Conservation (phyloP, 2,888 invertebrate genomes). For the Rhamphomyia laevipes region DNA sequence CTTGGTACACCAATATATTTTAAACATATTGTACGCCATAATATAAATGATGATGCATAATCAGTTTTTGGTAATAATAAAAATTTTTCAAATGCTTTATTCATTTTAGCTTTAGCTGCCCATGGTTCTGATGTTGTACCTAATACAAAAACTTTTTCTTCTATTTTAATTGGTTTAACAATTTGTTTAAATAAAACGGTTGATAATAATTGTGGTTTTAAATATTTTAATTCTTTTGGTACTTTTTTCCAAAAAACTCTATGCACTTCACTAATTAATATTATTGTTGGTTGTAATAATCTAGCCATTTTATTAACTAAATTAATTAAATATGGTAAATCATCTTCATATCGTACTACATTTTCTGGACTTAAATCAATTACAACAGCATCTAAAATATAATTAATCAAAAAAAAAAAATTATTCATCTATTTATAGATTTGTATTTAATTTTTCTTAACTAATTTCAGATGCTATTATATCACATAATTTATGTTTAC, state of each 20-base stretch:
- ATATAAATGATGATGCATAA: constrained; percentile 29
- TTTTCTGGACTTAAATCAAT: constrained; percentile 55
- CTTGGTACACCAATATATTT: constrained; percentile 17
- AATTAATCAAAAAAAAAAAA: background rate
- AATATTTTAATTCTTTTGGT: constrained; percentile 29
- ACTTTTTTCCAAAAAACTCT: constrained; percentile 43
- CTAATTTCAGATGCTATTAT: constrained; percentile 56
- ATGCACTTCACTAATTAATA: constrained; percentile 45
- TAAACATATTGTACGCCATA: constrained; percentile 27
- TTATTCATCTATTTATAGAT: background rate
- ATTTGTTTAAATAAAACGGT: constrained; percentile 41
- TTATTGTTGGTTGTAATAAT: constrained; percentile 48
- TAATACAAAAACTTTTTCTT: constrained; percentile 43
- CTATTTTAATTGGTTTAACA: constrained; percentile 41
- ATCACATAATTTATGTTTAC: constrained; percentile 55
- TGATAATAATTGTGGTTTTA: constrained; percentile 43
- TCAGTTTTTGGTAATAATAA: constrained; percentile 30
- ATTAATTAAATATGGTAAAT: constrained; percentile 49
- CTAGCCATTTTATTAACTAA: constrained; percentile 48
- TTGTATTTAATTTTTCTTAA: background rate
- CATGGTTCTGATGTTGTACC: constrained; percentile 44
- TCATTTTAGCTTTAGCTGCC: constrained; percentile 32
- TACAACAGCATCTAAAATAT: constrained; percentile 41
- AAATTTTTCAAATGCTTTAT: constrained; percentile 28
- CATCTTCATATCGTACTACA: constrained; percentile 45